Evolutionary conservation across 1,140 invertebrate genomes (phyloP).

Genomic region (Platyscapa corneri): DNA sequence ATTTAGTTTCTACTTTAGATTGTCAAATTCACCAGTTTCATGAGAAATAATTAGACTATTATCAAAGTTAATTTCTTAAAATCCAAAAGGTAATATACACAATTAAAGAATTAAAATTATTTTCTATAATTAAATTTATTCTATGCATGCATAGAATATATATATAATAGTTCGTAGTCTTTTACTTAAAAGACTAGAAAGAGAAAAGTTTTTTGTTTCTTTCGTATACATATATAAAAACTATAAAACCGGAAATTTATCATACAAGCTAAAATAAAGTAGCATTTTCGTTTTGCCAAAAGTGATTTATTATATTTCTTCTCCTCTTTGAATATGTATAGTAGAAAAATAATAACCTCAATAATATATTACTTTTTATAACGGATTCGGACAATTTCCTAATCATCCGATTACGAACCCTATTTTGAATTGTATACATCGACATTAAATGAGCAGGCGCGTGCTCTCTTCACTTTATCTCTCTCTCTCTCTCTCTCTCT

Average conservation of each 20-base stretch:
- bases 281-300: neutral
- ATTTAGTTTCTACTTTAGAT: no score
- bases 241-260: slow-evolving; percentile 18
- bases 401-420: slow-evolving; percentile 23
- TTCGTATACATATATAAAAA: neutral
- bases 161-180: neutral
- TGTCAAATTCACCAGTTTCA: no score
- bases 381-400: slow-evolving; percentile 27
- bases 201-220: neutral
- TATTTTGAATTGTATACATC: slow-evolving; percentile 53
- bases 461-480: slow-evolving; percentile 51
- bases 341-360: slow-evolving; percentile 33
- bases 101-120: neutral
- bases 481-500: slow-evolving; percentile 8
- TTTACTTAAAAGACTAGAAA: neutral
- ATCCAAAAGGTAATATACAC: no score
- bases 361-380: slow-evolving; percentile 50
- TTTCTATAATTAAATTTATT: neutral
- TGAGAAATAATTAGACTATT: no score
- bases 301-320: slow-evolving; percentile 35
- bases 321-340: neutral
- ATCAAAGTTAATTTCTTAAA: no score
- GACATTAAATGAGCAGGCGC: slow-evolving; percentile 64
- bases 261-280: slow-evolving; percentile 3
- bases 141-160: no score